phyloP scores from a whole-genome alignment of 1,140 invertebrate genomes.

The Drosophila eugracilis region DNA sequence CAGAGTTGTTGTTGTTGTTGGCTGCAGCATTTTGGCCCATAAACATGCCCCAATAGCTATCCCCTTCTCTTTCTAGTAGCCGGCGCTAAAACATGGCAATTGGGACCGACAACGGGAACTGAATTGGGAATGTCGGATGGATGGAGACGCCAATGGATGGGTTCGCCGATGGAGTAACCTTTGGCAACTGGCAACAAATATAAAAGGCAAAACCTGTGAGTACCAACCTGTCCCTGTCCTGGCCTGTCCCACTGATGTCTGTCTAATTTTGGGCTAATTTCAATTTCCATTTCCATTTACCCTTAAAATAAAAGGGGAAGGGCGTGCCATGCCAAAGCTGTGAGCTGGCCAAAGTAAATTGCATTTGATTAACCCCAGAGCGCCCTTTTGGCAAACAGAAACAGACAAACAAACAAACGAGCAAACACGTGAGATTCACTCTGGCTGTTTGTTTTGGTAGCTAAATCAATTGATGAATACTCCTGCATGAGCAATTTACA shows the following conservation, averaged over 20 bases:
- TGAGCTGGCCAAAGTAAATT: slow-evolving; percentile 46
- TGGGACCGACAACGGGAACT: slow-evolving; percentile 55
- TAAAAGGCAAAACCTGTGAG: slow-evolving; percentile 23
- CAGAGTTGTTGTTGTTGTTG: slow-evolving; percentile 20
- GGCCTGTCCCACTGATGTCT: slow-evolving; percentile 42
- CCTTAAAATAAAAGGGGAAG: slow-evolving; percentile 12
- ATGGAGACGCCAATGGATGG: slow-evolving; percentile 27
- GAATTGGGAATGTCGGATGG: slow-evolving; percentile 37
- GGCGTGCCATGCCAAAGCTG: slow-evolving; percentile 45
- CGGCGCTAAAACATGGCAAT: slow-evolving; percentile 62
- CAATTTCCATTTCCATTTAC: slow-evolving; percentile 65
- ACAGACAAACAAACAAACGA: slow-evolving; percentile 23
- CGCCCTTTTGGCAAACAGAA: slow-evolving; percentile 23
- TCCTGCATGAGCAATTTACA: slow-evolving; percentile 5
- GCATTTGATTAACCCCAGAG: slow-evolving; percentile 60
- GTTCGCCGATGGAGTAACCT: slow-evolving; percentile 49
- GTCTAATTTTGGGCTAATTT: slow-evolving; percentile 77
- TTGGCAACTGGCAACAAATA: slow-evolving; percentile 43
- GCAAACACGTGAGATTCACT: slow-evolving; percentile 22
- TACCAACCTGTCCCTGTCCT: slow-evolving; percentile 52
- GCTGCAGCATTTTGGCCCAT: slow-evolving; percentile 25
- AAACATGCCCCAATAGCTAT: background rate
- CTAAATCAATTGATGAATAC: slow-evolving; percentile 22
- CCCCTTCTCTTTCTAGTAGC: slow-evolving; percentile 49
- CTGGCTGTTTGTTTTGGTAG: slow-evolving; percentile 25